Evolutionary conservation across 2,797 vertebrate genomes (phyloP).

Genomic region (Takifugu rubripes): DNA sequence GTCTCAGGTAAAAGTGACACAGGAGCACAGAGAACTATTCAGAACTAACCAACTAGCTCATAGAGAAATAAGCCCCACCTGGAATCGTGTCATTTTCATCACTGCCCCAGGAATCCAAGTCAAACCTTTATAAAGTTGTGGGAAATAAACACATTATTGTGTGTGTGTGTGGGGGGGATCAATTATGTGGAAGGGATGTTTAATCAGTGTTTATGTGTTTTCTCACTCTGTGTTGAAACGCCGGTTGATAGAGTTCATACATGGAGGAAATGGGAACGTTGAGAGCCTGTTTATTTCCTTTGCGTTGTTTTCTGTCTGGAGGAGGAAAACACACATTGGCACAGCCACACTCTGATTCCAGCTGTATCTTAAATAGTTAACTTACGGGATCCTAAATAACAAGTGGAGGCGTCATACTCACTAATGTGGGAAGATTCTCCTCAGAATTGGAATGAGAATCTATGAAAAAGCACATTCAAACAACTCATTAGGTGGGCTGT

Average conservation of each 20-base stretch:
- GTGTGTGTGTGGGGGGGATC: not conserved
- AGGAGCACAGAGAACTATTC: no score
- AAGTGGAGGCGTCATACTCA: constrained; percentile 44
- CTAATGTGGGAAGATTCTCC: constrained; percentile 67
- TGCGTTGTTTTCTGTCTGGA: constrained; percentile 75
- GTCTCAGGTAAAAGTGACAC: not conserved
- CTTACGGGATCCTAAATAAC: no score
- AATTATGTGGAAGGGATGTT: not conserved
- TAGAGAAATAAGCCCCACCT: constrained; percentile 38
- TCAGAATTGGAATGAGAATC: constrained; percentile 72
- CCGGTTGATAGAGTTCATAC: constrained; percentile 87
- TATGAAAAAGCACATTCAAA: constrained; percentile 26
- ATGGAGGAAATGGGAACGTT: constrained; percentile 90
- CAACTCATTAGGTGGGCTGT: not conserved
- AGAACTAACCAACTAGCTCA: no score
- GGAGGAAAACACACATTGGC: not conserved
- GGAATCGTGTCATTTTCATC: constrained; percentile 69
- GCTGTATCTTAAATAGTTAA: not conserved
- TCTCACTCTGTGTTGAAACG: constrained; percentile 79
- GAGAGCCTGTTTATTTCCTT: constrained; percentile 94
- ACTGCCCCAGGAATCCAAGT: constrained; percentile 67
- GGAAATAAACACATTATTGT: not conserved
- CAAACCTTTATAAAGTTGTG: constrained; percentile 51
- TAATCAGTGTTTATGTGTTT: not conserved
- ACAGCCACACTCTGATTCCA: not conserved